Evolutionary conservation across 2,797 vertebrate genomes (phyloP).

Genomic region (Pseudomugil gertrudae): DNA sequence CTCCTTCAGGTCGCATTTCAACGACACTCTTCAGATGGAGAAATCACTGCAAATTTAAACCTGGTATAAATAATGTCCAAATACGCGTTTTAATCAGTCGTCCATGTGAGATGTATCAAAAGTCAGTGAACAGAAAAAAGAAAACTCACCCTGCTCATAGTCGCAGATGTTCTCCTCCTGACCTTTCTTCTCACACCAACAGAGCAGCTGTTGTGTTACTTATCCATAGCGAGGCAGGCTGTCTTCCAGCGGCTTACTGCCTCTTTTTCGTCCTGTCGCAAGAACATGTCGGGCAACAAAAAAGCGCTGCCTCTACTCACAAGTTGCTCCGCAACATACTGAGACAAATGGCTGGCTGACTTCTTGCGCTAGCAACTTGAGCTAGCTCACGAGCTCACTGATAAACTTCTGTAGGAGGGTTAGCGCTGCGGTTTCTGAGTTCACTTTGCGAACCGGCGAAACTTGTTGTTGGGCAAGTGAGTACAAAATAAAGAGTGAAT

Average conservation of each 20-base stretch:
- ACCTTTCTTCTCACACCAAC: slow-evolving; percentile 60
- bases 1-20: slow-evolving; percentile 35
- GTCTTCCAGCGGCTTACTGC: slow-evolving; percentile 43
- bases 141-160: slow-evolving; percentile 80
- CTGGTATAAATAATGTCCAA: background rate
- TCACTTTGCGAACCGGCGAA: slow-evolving; percentile 32
- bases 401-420: slow-evolving; percentile 57
- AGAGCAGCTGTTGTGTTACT: slow-evolving; percentile 56
- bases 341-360: slow-evolving; percentile 59
- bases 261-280: slow-evolving; percentile 25
- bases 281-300: slow-evolving; percentile 59
- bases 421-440: slow-evolving; percentile 31
- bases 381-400: slow-evolving; percentile 59
- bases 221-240: slow-evolving; percentile 53
- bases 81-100: background rate
- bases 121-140: background rate
- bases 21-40: slow-evolving; percentile 20
- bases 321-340: slow-evolving; percentile 50
- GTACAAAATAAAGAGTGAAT: background rate
- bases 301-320: slow-evolving; percentile 18
- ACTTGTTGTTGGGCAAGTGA: slow-evolving; percentile 7
- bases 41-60: slow-evolving; percentile 28
- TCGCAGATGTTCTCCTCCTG: slow-evolving; percentile 63
- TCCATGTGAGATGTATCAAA: background rate
- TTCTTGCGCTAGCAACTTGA: slow-evolving; percentile 58